Percentiles rank a stretch among this genome's conserved stretches.
phyloP scores from a whole-genome alignment of 2,797 vertebrate genomes.

The Peromyscus melanophrys region DNA sequence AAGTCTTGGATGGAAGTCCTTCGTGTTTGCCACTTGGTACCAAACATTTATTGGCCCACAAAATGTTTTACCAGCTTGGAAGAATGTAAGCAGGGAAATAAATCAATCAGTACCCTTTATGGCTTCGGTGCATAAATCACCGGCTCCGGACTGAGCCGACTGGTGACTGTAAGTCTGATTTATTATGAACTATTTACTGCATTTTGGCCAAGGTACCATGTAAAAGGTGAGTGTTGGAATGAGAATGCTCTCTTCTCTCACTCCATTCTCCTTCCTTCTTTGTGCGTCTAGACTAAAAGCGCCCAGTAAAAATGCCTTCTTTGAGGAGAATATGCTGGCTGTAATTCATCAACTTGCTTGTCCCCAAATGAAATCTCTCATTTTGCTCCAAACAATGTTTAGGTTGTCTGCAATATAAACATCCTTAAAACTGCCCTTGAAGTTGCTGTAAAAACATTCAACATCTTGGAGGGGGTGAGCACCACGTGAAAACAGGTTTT shows the following conservation, averaged over 20 bases:
- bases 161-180: conserved; percentile 73
- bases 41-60: conserved; percentile 78
- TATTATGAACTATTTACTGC: conserved; percentile 76
- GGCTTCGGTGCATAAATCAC: conserved; percentile 71
- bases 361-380: conserved; percentile 78
- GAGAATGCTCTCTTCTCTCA: conserved; percentile 6
- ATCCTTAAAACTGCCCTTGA: conserved; percentile 80
- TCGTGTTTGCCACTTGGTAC: conserved; percentile 74
- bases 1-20: conserved; percentile 61
- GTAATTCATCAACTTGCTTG: conserved; percentile 75
- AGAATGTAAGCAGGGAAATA: conserved; percentile 70
- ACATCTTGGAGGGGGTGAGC: neutral
- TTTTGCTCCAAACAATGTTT: conserved; percentile 83
- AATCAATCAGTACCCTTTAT: conserved; percentile 77
- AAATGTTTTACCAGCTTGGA: conserved; percentile 82
- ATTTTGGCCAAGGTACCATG: conserved; percentile 52
- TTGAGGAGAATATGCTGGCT: conserved; percentile 77
- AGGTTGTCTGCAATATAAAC: conserved; percentile 83
- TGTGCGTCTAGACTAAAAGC: conserved; percentile 73
- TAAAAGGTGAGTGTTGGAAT: conserved; percentile 63
- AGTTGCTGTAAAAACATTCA: conserved; percentile 81
- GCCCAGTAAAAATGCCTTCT: conserved; percentile 74
- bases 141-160: conserved; percentile 39
- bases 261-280: conserved; percentile 18
- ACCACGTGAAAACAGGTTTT: conserved; percentile 65